Conservation (phyloP, 1,140 invertebrate species). For the Drosophila melanogaster region Release_6_plus_ISO1_MT NT_033779.5:13094501-13095000, state of each 20-base stretch:
- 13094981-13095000: slow-evolving; percentile 47
- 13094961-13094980: slow-evolving; percentile 33
- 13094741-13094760: no score
- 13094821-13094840: no score
- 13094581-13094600: slow-evolving; percentile 25
- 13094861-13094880: background rate
- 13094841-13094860: no score
- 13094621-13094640: slow-evolving; percentile 11
- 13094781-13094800: no score
- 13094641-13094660: background rate
- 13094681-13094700: background rate
- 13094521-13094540: slow-evolving; percentile 9
- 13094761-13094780: no score
- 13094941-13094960: slow-evolving; percentile 42
- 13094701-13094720: no score
- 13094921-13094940: slow-evolving; percentile 14
- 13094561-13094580: slow-evolving; percentile 30
- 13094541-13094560: slow-evolving; percentile 43
- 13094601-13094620: slow-evolving; percentile 16
- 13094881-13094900: background rate
- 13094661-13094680: background rate
- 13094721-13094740: no score
- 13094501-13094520: background rate
- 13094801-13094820: no score
- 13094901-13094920: background rate